Evolutionary conservation across 2,888 invertebrate genomes (phyloP), one percentile per base, ranked within the genome.

Genomic region (Candidula unifasciata): DNA sequence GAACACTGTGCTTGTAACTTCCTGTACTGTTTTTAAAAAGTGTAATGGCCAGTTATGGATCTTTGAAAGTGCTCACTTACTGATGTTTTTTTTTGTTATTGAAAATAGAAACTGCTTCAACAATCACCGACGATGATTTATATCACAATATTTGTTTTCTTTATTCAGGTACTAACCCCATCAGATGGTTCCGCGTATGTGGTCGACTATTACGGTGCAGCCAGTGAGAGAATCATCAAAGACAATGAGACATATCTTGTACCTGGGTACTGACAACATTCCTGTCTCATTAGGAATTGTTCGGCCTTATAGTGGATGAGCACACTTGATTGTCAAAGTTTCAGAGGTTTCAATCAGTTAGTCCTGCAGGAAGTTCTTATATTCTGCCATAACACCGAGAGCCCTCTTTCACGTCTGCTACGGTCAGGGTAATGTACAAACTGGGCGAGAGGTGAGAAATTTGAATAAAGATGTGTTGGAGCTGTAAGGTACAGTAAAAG

Each of bases 181-280:
- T 96, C 98, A 0, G 99, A 99, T 95, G 98, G 98, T 44, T 98
- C 98, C 21, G 96, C 97, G 86, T 99, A 97, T 94, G 96, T 99
- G 3, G 97, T 98, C 92, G 97, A 97, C 81, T 98, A 97, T 94
- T 99, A 96, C 93, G 98, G 99, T 87, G 97, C 98, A 0, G 96
- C 96, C 37, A 96, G 98, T 44, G 95, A 96, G 82, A 96, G 97
- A 86, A 95, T 98, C 82, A 95, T 95, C 82, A 97, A 97, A 94
- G 96, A 97, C 94, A 97, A 98, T 94, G 96, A 96, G 37, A 92
- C 92, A 37, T 89, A 89, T 78, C 86, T 91, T 5, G 89, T 89
- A 83, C 87, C 89, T 52, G 83, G 79, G 1, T 68, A 78, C 57
- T 86, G 78, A 85, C n/a, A n/a, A 52, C 37, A 37, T 74, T 74